These are phyloP conservation scores for Gallinago nigripennis DNA, from an alignment of 2,797 vertebrate genomes.

Conservation along the genomic window DNA sequence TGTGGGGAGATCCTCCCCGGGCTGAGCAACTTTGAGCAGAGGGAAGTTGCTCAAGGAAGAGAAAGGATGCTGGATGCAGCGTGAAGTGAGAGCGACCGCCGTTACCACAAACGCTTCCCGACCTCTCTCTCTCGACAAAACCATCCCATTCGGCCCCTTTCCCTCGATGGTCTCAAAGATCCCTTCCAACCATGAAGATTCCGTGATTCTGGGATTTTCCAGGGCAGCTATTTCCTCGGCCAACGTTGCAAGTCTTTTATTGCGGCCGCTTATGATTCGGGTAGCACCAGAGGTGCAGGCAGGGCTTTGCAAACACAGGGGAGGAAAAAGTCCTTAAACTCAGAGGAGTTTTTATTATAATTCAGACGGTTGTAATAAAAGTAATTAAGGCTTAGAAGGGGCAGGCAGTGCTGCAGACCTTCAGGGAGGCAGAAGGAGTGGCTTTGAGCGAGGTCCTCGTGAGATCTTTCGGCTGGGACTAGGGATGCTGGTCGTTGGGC, in stretches of 20 bases:
- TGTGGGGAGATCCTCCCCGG: slow-evolving; percentile 19
- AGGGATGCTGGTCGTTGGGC: background rate
- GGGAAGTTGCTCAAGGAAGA: slow-evolving; percentile 33
- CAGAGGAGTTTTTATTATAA: background rate
- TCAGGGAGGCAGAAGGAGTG: background rate
- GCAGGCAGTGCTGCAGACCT: background rate
- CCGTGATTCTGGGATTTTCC: too few species aligned
- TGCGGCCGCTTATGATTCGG: background rate
- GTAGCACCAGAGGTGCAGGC: background rate
- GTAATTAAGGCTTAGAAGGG: background rate
- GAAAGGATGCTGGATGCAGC: slow-evolving; percentile 1
- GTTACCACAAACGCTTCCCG: background rate
- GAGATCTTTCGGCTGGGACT: background rate
- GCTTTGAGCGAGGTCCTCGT: accelerated
- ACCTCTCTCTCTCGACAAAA: background rate
- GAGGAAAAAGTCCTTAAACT: background rate
- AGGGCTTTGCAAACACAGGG: background rate
- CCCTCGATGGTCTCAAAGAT: background rate
- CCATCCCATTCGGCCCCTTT: background rate
- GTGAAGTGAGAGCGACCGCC: slow-evolving; percentile 8
- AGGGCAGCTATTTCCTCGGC: background rate
- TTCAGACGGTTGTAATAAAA: background rate
- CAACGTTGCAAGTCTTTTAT: background rate
- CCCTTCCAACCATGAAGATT: too few species aligned
- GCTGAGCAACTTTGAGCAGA: background rate